Percentiles rank a stretch among this genome's conserved stretches.
These are phyloP conservation scores for Danaus plexippus DNA, from an alignment of 1,140 invertebrate species.

Conservation along the genomic window DNA sequence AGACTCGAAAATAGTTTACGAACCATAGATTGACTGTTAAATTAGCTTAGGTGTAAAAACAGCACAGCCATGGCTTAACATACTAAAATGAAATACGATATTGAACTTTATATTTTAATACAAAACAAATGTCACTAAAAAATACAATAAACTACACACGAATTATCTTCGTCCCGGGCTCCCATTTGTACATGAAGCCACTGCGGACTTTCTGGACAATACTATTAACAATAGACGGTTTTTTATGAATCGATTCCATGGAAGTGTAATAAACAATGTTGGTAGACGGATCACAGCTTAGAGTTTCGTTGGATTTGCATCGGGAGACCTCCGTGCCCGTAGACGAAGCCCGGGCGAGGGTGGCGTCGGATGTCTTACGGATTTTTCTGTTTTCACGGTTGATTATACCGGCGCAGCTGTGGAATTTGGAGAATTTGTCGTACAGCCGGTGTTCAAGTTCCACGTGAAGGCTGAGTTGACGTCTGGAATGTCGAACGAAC, in stretches of 20 bases:
- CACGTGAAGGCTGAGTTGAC: constrained; percentile 41
- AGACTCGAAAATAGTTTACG: too few relatives aligned
- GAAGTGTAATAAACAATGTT: constrained; percentile 49
- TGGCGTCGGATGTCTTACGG: background rate
- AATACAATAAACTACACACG: constrained; percentile 23
- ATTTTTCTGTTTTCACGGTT: constrained; percentile 22
- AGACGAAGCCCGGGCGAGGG: constrained; percentile 4
- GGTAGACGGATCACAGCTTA: constrained; percentile 40
- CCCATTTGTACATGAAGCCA: constrained; percentile 46
- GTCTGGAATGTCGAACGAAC: constrained; percentile 26
- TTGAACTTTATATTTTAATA: background rate
- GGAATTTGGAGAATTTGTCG: constrained; percentile 43
- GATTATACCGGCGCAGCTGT: constrained; percentile 44
- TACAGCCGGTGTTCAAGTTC: constrained; percentile 34
- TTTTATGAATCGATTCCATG: constrained; percentile 30
- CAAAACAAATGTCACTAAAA: constrained; percentile 16
- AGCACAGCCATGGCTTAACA: too few relatives aligned
- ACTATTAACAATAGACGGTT: constrained; percentile 26
- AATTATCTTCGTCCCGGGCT: constrained; percentile 47
- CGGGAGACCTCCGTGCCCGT: constrained; percentile 15
- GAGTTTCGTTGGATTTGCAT: constrained; percentile 22
- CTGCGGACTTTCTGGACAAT: constrained; percentile 29
- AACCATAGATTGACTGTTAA: too few relatives aligned
- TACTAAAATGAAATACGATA: too few relatives aligned
- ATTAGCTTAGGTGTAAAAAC: too few relatives aligned